These are phyloP conservation scores for Seriola dumerili DNA, from an alignment of 2,113 vertebrate genomes.

Conservation along the genomic window DNA sequence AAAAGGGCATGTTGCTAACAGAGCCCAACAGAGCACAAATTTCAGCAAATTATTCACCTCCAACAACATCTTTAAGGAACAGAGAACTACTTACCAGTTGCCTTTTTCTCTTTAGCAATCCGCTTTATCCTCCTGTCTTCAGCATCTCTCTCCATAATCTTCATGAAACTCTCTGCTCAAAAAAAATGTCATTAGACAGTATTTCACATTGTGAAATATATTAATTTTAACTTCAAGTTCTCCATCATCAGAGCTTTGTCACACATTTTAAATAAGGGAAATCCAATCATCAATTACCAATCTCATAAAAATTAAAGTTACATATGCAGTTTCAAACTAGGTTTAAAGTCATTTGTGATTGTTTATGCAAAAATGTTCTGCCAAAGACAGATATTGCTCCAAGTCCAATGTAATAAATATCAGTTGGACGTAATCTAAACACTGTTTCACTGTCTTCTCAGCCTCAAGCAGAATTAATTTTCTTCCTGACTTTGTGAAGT, in stretches of 20 bases:
- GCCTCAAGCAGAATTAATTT: constrained; percentile 23
- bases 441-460: constrained; percentile 12
- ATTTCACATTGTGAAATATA: neutral
- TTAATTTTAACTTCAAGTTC: neutral
- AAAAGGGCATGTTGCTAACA: neutral
- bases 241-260: neutral
- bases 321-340: neutral
- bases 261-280: neutral
- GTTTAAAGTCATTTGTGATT: constrained; percentile 5
- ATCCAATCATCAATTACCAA: neutral
- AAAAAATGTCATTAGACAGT: neutral
- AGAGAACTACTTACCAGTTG: constrained; percentile 84
- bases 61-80: constrained; percentile 14
- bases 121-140: constrained; percentile 84
- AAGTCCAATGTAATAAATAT: constrained; percentile 20
- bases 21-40: neutral
- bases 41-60: neutral
- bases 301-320: neutral
- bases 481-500: constrained; percentile 23
- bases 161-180: constrained; percentile 87
- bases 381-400: constrained; percentile 13
- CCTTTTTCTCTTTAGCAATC: constrained; percentile 82
- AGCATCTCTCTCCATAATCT: constrained; percentile 88
- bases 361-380: constrained; percentile 7
- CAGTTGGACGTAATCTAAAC: constrained; percentile 30